Evolutionary conservation across 2,113 vertebrate species (phyloP).

Genomic region (Galbula dea): DNA sequence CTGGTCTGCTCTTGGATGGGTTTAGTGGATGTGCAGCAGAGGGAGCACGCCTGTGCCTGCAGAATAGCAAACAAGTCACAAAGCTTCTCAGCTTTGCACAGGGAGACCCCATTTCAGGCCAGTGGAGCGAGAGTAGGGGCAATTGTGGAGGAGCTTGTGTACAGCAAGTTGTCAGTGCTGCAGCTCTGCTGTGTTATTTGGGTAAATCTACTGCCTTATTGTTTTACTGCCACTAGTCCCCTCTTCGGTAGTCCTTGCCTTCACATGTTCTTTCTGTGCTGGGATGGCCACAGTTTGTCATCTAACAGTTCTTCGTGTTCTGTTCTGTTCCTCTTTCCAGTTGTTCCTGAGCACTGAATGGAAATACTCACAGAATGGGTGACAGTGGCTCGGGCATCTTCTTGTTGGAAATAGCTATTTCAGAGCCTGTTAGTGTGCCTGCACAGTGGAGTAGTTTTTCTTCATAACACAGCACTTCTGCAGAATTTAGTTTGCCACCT

Average conservation of each 20-base stretch:
- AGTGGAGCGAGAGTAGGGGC: not conserved
- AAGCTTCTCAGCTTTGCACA: not conserved
- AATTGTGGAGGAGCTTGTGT: not conserved
- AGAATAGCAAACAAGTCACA: not conserved
- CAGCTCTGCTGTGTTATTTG: not conserved
- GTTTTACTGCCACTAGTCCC: not conserved
- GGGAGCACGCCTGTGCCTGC: not conserved
- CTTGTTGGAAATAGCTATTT: not conserved
- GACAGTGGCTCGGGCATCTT: not conserved
- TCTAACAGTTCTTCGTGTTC: not conserved
- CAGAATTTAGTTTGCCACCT: not conserved
- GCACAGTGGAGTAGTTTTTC: not conserved
- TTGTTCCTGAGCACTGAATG: not conserved
- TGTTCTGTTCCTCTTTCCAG: not conserved
- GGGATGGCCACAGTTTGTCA: not conserved
- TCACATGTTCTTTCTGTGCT: rapidly evolving
- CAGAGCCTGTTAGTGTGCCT: not conserved
- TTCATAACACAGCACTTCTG: not conserved
- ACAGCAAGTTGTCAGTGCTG: not conserved
- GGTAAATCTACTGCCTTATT: not conserved
- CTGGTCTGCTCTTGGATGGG: not conserved
- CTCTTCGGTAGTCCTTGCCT: not conserved
- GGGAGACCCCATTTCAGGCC: not conserved
- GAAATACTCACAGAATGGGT: not conserved
- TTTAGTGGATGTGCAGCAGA: not conserved